Percentiles rank a stretch among this genome's conserved stretches.
phyloP scores from a whole-genome alignment of 2,888 invertebrate genomes.

The Gerosis bhagava region DNA sequence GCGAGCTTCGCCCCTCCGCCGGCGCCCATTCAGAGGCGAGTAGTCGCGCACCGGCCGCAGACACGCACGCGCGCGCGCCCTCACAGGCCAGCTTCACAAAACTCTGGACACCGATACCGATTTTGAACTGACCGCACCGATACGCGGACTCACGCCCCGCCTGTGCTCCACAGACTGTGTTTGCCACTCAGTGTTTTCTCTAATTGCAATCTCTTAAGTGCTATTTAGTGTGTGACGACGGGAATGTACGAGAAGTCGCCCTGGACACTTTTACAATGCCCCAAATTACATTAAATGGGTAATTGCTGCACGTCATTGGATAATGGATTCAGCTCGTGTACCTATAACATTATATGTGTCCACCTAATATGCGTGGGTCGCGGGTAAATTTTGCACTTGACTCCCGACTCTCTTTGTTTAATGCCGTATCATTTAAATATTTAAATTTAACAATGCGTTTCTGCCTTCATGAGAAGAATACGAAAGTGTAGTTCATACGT shows the following conservation, averaged over 20 bases:
- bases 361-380: conserved; percentile 63
- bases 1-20: conserved; percentile 79
- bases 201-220: conserved; percentile 56
- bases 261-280: conserved; percentile 71
- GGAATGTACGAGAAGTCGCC: conserved; percentile 66
- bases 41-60: conserved; percentile 78
- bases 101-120: conserved; percentile 53
- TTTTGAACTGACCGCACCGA: conserved; percentile 66
- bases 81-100: conserved; percentile 43
- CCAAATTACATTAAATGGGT: conserved; percentile 81
- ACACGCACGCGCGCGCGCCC: conserved; percentile 74
- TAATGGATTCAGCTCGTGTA: conserved; percentile 76
- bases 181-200: conserved; percentile 66
- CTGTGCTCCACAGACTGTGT: conserved; percentile 64
- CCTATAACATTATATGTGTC: conserved; percentile 66
- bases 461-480: conserved; percentile 66
- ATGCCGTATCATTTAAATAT: conserved; percentile 62
- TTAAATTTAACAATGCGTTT: conserved; percentile 64
- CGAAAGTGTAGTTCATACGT: conserved; percentile 51
- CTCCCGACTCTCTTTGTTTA: conserved; percentile 65
- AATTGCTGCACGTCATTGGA: conserved; percentile 80
- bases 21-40: conserved; percentile 68
- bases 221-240: conserved; percentile 74
- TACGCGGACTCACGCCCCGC: conserved; percentile 48
- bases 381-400: conserved; percentile 70